Evolutionary conservation across 2,113 vertebrate genomes (phyloP).

Genomic region (Ranitomeya variabilis): DNA sequence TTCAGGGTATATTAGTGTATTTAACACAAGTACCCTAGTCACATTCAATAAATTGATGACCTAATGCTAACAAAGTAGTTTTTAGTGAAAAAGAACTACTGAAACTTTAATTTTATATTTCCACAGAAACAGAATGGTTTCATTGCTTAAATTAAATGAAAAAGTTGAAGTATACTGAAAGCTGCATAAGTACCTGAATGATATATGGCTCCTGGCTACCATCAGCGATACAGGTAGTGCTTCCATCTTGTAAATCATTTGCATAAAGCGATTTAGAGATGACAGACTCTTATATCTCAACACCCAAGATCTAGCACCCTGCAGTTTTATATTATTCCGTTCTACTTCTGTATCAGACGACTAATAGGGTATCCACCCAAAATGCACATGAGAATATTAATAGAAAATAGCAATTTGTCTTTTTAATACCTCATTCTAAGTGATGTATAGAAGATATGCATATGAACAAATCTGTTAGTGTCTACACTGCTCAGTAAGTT

Average conservation of each 20-base stretch:
- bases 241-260: constrained; percentile 54
- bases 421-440: constrained; percentile 38
- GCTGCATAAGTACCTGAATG: constrained; percentile 36
- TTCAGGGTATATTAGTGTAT: not conserved
- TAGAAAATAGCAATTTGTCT: constrained; percentile 42
- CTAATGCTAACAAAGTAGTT: not conserved
- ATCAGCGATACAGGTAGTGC: constrained; percentile 50
- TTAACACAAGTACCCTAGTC: not conserved
- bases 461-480: constrained; percentile 17
- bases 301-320: constrained; percentile 42
- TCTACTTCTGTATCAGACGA: constrained; percentile 56
- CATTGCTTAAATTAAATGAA: constrained; percentile 39
- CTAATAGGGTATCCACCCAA: constrained; percentile 54
- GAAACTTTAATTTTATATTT: not conserved
- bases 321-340: constrained; percentile 55
- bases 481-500: not conserved
- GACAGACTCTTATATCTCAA: constrained; percentile 49
- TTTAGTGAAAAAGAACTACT: not conserved
- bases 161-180: constrained; percentile 51
- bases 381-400: constrained; percentile 43
- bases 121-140: constrained; percentile 18
- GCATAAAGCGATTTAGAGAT: constrained; percentile 54
- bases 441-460: constrained; percentile 43
- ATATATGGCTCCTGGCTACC: constrained; percentile 46
- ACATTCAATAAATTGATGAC: not conserved